Percentiles rank a stretch among this genome's conserved stretches.
phyloP scores from a whole-genome alignment of 2,113 vertebrate genomes.

The Addax nasomaculatus region DNA sequence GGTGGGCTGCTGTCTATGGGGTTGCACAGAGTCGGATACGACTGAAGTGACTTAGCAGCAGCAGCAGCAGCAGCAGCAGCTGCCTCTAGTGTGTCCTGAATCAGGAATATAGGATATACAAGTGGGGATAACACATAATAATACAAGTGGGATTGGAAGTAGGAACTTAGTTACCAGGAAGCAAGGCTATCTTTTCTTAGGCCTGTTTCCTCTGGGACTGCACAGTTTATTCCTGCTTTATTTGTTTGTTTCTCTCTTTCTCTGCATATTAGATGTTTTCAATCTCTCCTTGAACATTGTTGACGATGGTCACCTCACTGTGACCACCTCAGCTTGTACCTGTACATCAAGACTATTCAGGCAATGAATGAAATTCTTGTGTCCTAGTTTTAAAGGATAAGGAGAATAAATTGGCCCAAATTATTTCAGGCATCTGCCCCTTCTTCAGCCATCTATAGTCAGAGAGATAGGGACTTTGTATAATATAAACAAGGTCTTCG shows the following conservation, averaged over 20 bases:
- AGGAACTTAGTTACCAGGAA: neutral
- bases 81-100: neutral
- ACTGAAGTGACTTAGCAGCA: no score
- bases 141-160: neutral
- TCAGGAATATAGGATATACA: neutral
- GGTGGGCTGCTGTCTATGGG: no score
- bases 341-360: neutral
- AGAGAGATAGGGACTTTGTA: neutral
- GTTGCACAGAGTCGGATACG: no score
- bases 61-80: no score
- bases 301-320: neutral
- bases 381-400: neutral
- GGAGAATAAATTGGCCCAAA: neutral
- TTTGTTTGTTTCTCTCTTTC: neutral
- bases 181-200: neutral
- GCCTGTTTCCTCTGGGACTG: neutral
- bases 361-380: neutral
- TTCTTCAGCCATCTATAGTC: neutral
- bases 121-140: neutral
- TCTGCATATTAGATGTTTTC: neutral
- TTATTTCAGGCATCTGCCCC: neutral
- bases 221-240: neutral
- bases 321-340: neutral
- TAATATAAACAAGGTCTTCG: neutral
- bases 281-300: neutral